Percentiles rank a stretch among this genome's conserved stretches.
Evolutionary conservation across 2,888 invertebrate species (phyloP).

Genomic region (Tryphoninae sp.): DNA sequence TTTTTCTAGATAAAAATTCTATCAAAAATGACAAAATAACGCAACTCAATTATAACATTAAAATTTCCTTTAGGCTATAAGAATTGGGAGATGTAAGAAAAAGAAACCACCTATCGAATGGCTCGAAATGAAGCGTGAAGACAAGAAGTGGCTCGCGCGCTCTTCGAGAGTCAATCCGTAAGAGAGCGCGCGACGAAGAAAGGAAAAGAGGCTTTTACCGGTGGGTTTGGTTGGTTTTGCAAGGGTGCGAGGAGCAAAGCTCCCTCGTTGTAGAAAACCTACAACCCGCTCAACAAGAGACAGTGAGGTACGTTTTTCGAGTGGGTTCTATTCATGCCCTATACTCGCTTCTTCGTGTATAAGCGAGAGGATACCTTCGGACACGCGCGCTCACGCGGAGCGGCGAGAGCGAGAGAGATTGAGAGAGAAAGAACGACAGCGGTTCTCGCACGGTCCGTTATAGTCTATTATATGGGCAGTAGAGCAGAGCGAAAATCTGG

Average conservation of each 20-base stretch:
- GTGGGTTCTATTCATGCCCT: slow-evolving; percentile 53
- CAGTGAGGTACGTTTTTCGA: slow-evolving; percentile 42
- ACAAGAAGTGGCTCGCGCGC: slow-evolving; percentile 56
- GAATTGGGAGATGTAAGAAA: slow-evolving; percentile 7
- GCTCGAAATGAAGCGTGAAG: slow-evolving; percentile 56
- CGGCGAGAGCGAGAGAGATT: slow-evolving; percentile 17
- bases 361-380: slow-evolving; percentile 56
- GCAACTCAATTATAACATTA: neutral
- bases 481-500: slow-evolving; percentile 34
- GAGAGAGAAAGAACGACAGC: slow-evolving; percentile 31
- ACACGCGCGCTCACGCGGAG: slow-evolving; percentile 42
- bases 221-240: slow-evolving; percentile 20
- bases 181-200: slow-evolving; percentile 11
- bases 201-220: slow-evolving; percentile 18
- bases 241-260: slow-evolving; percentile 29
- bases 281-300: slow-evolving; percentile 25
- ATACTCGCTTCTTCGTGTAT: slow-evolving; percentile 41
- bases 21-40: no score
- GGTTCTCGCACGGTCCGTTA: slow-evolving; percentile 63
- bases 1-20: no score
- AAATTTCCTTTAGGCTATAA: slow-evolving; percentile 12
- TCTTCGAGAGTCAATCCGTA: slow-evolving; percentile 45
- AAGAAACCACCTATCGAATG: slow-evolving; percentile 20
- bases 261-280: slow-evolving; percentile 36
- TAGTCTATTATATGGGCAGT: slow-evolving; percentile 67